These are phyloP conservation scores for Drosophila limbata DNA, from an alignment of 2,888 invertebrate species.

Conservation along the genomic window DNA sequence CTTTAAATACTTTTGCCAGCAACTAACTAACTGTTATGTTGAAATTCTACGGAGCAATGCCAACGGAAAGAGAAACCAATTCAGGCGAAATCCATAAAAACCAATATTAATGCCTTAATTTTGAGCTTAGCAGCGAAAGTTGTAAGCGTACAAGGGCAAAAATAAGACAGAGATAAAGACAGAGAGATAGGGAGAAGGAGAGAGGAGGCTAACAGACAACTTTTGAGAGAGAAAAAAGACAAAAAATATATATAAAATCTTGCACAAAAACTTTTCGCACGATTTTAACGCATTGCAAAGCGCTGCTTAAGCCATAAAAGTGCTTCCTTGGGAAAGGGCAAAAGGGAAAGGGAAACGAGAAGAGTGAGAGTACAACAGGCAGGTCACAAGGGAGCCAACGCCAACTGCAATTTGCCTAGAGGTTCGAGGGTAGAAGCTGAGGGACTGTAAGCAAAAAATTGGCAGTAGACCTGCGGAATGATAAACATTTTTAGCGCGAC, in stretches of 20 bases:
- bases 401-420: conserved; percentile 58
- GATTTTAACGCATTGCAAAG: conserved; percentile 70
- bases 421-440: conserved; percentile 15
- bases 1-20: conserved; percentile 52
- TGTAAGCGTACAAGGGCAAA: conserved; percentile 42
- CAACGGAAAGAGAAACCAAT: conserved; percentile 62
- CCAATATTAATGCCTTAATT: conserved; percentile 78
- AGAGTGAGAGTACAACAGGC: not conserved
- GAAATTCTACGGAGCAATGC: conserved; percentile 17
- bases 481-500: conserved; percentile 70
- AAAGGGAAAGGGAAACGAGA: not conserved
- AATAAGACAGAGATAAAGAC: conserved; percentile 3
- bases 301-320: conserved; percentile 66
- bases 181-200: conserved; percentile 21
- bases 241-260: conserved; percentile 45
- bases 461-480: conserved; percentile 72
- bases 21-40: conserved; percentile 18
- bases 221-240: conserved; percentile 19
- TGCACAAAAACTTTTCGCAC: conserved; percentile 63
- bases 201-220: conserved; percentile 39
- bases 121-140: conserved; percentile 68
- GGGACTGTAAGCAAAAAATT: conserved; percentile 57
- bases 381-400: conserved; percentile 38
- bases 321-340: conserved; percentile 21
- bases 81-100: conserved; percentile 69